Conservation (phyloP, 2,888 invertebrate species). For the Cryptophagus acutangulus region DNA sequence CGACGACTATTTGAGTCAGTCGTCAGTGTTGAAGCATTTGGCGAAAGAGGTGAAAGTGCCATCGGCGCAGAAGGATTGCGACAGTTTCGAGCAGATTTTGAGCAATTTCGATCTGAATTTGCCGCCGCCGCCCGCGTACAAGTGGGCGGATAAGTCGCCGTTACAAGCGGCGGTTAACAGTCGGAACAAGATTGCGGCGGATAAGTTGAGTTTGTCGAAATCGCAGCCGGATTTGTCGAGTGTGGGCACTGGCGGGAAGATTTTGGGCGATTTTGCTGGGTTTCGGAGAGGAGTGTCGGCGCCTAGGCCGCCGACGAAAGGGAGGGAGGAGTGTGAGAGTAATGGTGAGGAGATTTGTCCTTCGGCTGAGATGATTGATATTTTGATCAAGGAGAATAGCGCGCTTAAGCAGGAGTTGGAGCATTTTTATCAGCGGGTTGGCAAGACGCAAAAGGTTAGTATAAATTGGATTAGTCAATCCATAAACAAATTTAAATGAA, state of each 20-base stretch:
- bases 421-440: conserved; percentile 74
- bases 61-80: conserved; percentile 33
- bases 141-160: conserved; percentile 44
- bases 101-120: conserved; percentile 30
- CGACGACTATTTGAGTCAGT: conserved; percentile 77
- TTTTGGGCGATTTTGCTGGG: conserved; percentile 19
- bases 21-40: conserved; percentile 76
- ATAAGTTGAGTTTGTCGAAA: conserved; percentile 63
- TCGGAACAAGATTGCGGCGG: conserved; percentile 37
- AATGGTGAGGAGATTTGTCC: conserved; percentile 56
- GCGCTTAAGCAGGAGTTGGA: conserved; percentile 78
- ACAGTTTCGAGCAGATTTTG: conserved; percentile 29
- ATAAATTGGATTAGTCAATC: background rate
- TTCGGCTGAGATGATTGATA: conserved; percentile 71
- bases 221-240: conserved; percentile 72
- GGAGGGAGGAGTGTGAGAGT: conserved; percentile 55
- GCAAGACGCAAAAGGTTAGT: conserved; percentile 77
- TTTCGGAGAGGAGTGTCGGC: conserved; percentile 44
- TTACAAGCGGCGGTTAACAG: conserved; percentile 34
- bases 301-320: conserved; percentile 54
- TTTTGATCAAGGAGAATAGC: conserved; percentile 79
- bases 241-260: background rate
- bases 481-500: conserved; percentile 2
- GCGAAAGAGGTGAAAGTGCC: conserved; percentile 67
- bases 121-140: conserved; percentile 45